phyloP scores from a whole-genome alignment of 2,113 vertebrate species.

The Leptobrachium ailaonicum region DNA sequence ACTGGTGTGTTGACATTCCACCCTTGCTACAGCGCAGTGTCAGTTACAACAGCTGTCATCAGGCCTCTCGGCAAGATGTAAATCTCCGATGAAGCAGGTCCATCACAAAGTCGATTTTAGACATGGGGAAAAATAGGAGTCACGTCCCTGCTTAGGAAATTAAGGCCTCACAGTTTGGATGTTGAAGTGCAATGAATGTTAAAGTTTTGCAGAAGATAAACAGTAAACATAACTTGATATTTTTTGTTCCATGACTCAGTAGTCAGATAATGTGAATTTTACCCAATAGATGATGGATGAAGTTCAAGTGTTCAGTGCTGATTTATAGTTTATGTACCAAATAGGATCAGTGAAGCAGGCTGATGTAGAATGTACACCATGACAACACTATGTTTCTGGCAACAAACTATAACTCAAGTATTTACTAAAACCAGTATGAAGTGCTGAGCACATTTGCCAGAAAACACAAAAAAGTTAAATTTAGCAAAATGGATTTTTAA shows the following conservation, averaged over 20 bases:
- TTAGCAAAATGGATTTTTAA: too few species aligned
- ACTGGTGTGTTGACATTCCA: conserved; percentile 20
- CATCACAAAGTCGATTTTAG: not conserved
- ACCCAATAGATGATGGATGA: too few species aligned
- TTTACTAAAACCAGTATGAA: too few species aligned
- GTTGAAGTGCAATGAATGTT: conserved; percentile 1
- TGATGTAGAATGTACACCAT: too few species aligned
- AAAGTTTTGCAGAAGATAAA: conserved; percentile 21
- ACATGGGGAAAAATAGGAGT: conserved; percentile 23
- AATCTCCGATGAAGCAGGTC: conserved; percentile 28
- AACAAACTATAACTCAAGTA: too few species aligned
- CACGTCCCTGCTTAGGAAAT: conserved; percentile 23
- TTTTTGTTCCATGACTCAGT: not conserved
- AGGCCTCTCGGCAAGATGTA: conserved; percentile 30
- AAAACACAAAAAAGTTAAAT: too few species aligned
- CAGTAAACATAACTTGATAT: conserved; percentile 19
- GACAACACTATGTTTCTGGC: too few species aligned
- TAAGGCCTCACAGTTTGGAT: not conserved
- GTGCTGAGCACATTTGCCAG: too few species aligned
- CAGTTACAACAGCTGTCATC: conserved; percentile 38
- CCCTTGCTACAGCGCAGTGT: conserved; percentile 20
- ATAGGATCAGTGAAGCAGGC: too few species aligned
- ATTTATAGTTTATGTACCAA: too few species aligned
- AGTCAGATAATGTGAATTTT: not conserved
- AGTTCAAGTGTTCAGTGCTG: too few species aligned